These are phyloP conservation scores for Eremobia ochroleuca DNA, from an alignment of 2,888 invertebrate genomes.

Conservation along the genomic window DNA sequence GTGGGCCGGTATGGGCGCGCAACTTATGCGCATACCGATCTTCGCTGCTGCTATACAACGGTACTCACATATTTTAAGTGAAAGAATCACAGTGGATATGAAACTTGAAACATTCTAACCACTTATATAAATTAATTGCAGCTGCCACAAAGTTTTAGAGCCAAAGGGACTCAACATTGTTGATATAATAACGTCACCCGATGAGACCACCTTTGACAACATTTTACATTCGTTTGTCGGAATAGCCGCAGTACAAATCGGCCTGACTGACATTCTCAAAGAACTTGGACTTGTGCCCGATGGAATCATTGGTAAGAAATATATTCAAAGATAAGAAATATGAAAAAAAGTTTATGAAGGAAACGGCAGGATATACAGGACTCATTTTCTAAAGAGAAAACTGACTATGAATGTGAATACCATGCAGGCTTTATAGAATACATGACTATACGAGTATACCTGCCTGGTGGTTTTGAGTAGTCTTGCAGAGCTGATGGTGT, in stretches of 20 bases:
- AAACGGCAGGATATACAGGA: background rate
- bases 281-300: slow-evolving; percentile 93
- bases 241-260: slow-evolving; percentile 92
- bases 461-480: background rate
- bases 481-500: background rate
- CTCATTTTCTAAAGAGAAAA: background rate
- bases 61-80: slow-evolving; percentile 64
- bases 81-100: background rate
- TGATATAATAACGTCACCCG: slow-evolving; percentile 91
- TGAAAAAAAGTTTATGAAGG: background rate
- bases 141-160: slow-evolving; percentile 90
- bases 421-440: background rate
- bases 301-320: slow-evolving; percentile 93
- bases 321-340: background rate
- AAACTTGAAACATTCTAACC: background rate
- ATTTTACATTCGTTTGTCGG: slow-evolving; percentile 87
- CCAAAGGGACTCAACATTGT: slow-evolving; percentile 92
- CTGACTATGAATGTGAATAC: background rate
- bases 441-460: background rate
- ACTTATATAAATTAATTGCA: slow-evolving; percentile 59
- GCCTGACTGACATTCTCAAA: slow-evolving; percentile 84
- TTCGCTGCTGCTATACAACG: slow-evolving; percentile 91
- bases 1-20: slow-evolving; percentile 93
- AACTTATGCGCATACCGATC: slow-evolving; percentile 92
- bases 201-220: slow-evolving; percentile 89